Evolutionary conservation across 1,140 invertebrate species (phyloP).

Genomic region (Atta cephalotes): DNA sequence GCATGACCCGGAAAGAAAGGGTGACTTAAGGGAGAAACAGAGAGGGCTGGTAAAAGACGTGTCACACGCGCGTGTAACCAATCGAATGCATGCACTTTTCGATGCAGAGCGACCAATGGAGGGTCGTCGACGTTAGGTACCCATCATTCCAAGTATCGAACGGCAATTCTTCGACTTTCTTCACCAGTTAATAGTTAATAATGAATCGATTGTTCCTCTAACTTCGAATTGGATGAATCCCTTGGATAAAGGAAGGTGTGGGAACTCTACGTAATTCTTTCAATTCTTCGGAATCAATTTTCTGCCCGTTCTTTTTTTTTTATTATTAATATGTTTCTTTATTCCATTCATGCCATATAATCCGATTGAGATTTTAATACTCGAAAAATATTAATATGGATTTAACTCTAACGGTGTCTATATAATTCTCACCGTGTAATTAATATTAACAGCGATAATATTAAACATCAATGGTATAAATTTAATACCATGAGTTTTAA

Average conservation of each 20-base stretch:
- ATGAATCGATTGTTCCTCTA: background rate
- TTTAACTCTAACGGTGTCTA: no score
- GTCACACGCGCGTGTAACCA: slow-evolving; percentile 25
- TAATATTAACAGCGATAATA: no score
- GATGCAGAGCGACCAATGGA: slow-evolving; percentile 52
- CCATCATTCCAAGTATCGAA: background rate
- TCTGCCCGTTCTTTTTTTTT: background rate
- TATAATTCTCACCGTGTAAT: no score
- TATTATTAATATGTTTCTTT: background rate
- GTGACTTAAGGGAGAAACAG: slow-evolving; percentile 18
- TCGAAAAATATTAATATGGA: no score
- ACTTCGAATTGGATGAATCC: background rate
- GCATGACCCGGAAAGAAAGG: slow-evolving; percentile 72
- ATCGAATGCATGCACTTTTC: slow-evolving; percentile 73
- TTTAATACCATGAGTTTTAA: no score
- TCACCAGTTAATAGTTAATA: slow-evolving; percentile 30
- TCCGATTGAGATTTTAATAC: slow-evolving; percentile 11
- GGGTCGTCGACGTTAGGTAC: slow-evolving; percentile 57
- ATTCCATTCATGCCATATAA: background rate
- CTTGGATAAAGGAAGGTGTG: background rate
- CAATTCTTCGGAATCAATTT: slow-evolving; percentile 9
- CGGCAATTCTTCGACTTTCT: slow-evolving; percentile 16
- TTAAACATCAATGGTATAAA: no score
- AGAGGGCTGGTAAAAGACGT: slow-evolving; percentile 64
- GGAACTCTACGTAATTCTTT: background rate